Percentiles rank a stretch among this genome's conserved stretches.
Evolutionary conservation across 2,797 vertebrate species (phyloP).

Genomic region (Acrocephalus scirpaceus): DNA sequence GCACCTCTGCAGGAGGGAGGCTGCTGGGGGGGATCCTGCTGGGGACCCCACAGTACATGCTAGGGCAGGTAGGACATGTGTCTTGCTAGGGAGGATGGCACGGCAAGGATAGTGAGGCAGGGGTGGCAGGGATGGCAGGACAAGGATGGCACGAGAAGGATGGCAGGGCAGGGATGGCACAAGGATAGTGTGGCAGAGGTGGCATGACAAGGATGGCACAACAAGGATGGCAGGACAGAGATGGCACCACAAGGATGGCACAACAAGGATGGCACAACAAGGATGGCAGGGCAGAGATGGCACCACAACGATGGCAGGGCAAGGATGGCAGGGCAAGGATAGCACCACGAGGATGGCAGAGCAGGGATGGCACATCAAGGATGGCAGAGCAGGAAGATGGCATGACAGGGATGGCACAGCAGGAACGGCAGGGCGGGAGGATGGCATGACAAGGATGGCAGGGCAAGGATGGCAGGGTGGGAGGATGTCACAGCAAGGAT

Average conservation of each 20-base stretch:
- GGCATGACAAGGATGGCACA: neutral
- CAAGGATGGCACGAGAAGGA: neutral
- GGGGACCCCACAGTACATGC: fast-evolving
- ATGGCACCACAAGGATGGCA: neutral
- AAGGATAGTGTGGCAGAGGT: too few species aligned
- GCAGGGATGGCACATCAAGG: neutral
- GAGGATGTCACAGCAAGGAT: neutral
- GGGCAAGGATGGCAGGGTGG: neutral
- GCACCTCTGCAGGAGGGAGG: neutral
- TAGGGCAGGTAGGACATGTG: too few species aligned
- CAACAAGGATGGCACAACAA: neutral
- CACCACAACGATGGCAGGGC: too few species aligned
- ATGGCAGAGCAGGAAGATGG: neutral
- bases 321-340: neutral
- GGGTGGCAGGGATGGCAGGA: neutral
- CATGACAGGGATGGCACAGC: neutral
- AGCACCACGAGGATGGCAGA: too few species aligned
- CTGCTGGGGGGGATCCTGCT: neutral
- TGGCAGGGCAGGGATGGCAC: neutral
- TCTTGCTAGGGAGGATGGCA: neutral
- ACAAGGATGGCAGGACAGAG: too few species aligned
- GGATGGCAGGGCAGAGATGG: neutral
- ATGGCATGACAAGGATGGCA: neutral
- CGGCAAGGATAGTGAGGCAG: too few species aligned
- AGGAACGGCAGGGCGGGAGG: neutral